A percentile compares a stretch with the other conserved stretches of the same genome.
Conservation (phyloP, 2,113 vertebrate genomes). For the Sceloporus undulatus region DNA sequence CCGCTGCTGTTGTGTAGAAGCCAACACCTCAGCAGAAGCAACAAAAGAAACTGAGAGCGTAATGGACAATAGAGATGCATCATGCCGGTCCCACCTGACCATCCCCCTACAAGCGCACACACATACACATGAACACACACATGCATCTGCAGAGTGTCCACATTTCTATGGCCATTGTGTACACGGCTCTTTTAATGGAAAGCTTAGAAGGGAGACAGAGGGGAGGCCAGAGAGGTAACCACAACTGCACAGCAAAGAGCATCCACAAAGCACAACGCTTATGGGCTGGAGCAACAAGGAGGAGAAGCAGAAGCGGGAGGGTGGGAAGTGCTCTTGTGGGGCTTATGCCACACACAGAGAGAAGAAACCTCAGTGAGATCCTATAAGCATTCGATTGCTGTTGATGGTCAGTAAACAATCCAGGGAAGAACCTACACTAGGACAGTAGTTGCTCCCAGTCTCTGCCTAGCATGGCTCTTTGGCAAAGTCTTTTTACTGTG, state of each 20-base stretch:
- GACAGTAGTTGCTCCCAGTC: no score
- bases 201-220: conserved; percentile 57
- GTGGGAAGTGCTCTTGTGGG: not conserved
- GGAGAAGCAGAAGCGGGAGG: no score
- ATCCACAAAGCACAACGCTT: conserved; percentile 55
- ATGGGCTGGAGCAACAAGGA: not conserved
- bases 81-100: not conserved
- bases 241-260: conserved; percentile 54
- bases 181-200: conserved; percentile 47
- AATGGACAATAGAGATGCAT: not conserved
- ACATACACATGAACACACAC: not conserved
- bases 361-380: no score
- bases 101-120: not conserved
- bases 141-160: not conserved
- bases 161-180: conserved; percentile 58
- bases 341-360: not conserved
- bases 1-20: not conserved
- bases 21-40: rapidly evolving
- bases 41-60: not conserved
- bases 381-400: not conserved
- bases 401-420: not conserved
- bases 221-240: conserved; percentile 48
- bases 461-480: no score
- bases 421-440: not conserved
- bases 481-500: not conserved